These are phyloP conservation scores for Phylloscopus trochiloides DNA, from an alignment of 2,113 vertebrate species.

Conservation along the genomic window DNA sequence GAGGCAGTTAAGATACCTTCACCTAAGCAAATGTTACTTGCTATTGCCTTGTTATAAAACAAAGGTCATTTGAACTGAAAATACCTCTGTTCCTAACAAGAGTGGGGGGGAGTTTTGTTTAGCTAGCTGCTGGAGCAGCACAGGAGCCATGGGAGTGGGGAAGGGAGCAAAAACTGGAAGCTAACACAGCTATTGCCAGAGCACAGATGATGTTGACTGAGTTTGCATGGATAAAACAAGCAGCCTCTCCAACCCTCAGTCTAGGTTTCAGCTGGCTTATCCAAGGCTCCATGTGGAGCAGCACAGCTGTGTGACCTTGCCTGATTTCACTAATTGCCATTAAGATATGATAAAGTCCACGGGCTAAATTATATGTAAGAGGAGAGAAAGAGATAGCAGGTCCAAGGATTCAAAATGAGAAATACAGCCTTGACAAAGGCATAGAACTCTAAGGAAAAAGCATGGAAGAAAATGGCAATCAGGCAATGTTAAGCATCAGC, in stretches of 20 bases:
- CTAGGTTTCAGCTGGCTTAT: neutral
- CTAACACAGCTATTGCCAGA: neutral
- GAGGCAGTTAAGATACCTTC: constrained; percentile 25
- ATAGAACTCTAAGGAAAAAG: neutral
- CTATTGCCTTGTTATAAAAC: constrained; percentile 11
- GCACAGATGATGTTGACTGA: neutral
- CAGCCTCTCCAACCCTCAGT: neutral
- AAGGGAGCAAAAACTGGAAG: neutral
- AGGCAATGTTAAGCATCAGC: neutral
- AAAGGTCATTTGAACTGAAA: constrained; percentile 14
- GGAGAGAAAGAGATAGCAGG: neutral
- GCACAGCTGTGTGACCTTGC: neutral
- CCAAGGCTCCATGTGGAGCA: neutral
- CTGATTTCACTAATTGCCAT: neutral
- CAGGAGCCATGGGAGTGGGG: neutral
- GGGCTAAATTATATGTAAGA: neutral
- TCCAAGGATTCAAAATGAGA: neutral
- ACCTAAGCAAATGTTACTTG: neutral
- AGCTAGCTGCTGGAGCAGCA: neutral
- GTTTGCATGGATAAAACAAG: neutral
- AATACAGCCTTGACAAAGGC: neutral
- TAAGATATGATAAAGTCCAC: neutral
- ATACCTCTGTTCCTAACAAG: neutral
- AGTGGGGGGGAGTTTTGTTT: neutral
- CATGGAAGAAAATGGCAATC: neutral